Evolutionary conservation across 2,113 vertebrate genomes (phyloP), one percentile per base, ranked within the genome.

Genomic region (Ariopsis seemanni): DNA sequence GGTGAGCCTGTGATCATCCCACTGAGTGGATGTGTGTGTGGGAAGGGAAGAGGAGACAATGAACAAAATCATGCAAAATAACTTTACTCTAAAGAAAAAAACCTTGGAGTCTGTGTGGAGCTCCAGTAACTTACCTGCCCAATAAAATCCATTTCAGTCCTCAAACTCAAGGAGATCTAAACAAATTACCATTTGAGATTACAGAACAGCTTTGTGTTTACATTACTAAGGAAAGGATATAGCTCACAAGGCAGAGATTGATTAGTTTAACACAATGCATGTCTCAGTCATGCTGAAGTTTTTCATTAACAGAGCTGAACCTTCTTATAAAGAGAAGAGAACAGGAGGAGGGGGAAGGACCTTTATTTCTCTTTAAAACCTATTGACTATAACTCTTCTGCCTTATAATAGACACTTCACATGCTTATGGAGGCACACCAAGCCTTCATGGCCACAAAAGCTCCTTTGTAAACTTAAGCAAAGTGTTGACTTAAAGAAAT

Each of bases 241-340:
- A 85, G 18, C 25, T 60, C 25, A 63, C 15, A 63, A 27, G 14
- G 48, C 58, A 55, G 27, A 84, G 84, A 74, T 84, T 75, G 62
- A 83, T 89, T 88, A 75, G 83, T 91, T 88, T 90, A 71, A 86
- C 88, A 90, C 89, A 92, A 85, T 85, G 82, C 89, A 91, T 79
- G 86, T 89, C 62, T 91, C 85, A 91, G 85, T 90, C 90, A 91
- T 88, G 90, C 89, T 84, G n/a, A 88, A 20, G 65, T 85, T 82
- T 86, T 75, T 88, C 72, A 71, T 74, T 63, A 86, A 83, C 80
- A 77, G 86, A 88, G 89, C 25, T 80, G 78, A 86, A 85, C 4
- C 69, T 87, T 87, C 81, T 79, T 58, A 78, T 79, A 89, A 91
- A 87, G 87, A 82, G 83, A 88, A 71, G 84, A 62, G 83, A 78